Evolutionary conservation across 2,113 vertebrate genomes (phyloP).

Genomic region (Phalacrocorax brasilianus): DNA sequence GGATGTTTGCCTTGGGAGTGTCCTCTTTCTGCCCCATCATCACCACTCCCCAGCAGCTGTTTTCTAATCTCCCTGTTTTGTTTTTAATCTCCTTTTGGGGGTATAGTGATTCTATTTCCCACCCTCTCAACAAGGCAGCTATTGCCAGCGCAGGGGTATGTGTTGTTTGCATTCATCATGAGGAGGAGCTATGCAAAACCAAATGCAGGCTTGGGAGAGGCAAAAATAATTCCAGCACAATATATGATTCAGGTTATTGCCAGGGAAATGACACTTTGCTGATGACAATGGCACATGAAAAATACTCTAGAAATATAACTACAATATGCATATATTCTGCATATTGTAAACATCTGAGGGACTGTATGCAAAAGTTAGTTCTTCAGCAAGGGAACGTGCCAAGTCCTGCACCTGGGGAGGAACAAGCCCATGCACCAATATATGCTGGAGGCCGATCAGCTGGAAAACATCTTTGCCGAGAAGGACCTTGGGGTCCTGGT

Average conservation of each 20-base stretch:
- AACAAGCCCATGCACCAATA: background rate
- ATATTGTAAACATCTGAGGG: background rate
- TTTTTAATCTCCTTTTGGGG: conserved; percentile 27
- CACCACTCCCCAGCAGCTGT: conserved; percentile 20
- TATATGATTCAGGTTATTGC: background rate
- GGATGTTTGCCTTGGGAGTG: conserved; percentile 58
- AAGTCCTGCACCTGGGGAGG: background rate
- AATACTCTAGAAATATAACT: background rate
- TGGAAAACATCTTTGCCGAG: background rate
- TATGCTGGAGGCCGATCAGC: background rate
- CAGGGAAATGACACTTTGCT: background rate
- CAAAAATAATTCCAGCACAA: background rate
- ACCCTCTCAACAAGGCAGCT: background rate
- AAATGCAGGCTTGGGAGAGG: background rate
- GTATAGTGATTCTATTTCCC: background rate
- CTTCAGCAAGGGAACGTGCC: background rate
- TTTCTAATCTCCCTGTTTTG: conserved; percentile 45
- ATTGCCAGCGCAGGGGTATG: background rate
- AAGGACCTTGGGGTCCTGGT: background rate
- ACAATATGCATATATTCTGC: background rate
- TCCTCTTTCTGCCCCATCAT: conserved; percentile 2
- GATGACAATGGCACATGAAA: background rate
- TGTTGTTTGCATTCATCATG: background rate
- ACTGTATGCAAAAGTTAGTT: background rate
- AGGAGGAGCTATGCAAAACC: background rate